These are phyloP conservation scores for Trialeurodes vaporariorum DNA, from an alignment of 1,140 invertebrate genomes.

Conservation along the genomic window DNA sequence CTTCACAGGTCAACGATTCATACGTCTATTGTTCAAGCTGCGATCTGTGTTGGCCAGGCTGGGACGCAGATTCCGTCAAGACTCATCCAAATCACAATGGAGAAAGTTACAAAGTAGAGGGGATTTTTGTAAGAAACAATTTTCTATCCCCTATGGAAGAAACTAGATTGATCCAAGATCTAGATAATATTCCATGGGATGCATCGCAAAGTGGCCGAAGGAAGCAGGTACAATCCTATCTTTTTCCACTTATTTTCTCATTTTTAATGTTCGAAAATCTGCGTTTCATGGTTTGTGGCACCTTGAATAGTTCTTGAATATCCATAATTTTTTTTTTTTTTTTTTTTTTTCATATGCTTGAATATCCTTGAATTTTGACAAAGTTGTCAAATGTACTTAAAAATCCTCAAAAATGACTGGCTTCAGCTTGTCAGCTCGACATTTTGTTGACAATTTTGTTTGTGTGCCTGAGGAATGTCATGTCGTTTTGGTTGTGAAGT, in stretches of 20 bases:
- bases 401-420: too few relatives aligned
- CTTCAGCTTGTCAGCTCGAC: too few relatives aligned
- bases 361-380: too few relatives aligned
- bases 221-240: slow-evolving; percentile 58
- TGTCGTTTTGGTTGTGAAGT: too few relatives aligned
- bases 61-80: slow-evolving; percentile 45
- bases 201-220: slow-evolving; percentile 88
- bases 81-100: slow-evolving; percentile 53
- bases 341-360: too few relatives aligned
- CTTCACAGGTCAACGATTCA: slow-evolving; percentile 19
- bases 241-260: slow-evolving; percentile 17
- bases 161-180: slow-evolving; percentile 45
- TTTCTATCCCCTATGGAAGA: slow-evolving; percentile 69
- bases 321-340: too few relatives aligned
- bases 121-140: slow-evolving; percentile 56
- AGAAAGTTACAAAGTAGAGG: slow-evolving; percentile 30
- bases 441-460: too few relatives aligned
- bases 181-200: slow-evolving; percentile 79
- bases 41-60: slow-evolving; percentile 58
- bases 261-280: slow-evolving; percentile 39
- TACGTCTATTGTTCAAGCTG: slow-evolving; percentile 68
- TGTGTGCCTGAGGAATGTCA: too few relatives aligned
- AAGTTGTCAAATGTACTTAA: too few relatives aligned
- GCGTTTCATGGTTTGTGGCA: too few relatives aligned
- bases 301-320: too few relatives aligned